Evolutionary conservation across 2,797 vertebrate genomes (phyloP).

Genomic region (Enoplosus armatus): DNA sequence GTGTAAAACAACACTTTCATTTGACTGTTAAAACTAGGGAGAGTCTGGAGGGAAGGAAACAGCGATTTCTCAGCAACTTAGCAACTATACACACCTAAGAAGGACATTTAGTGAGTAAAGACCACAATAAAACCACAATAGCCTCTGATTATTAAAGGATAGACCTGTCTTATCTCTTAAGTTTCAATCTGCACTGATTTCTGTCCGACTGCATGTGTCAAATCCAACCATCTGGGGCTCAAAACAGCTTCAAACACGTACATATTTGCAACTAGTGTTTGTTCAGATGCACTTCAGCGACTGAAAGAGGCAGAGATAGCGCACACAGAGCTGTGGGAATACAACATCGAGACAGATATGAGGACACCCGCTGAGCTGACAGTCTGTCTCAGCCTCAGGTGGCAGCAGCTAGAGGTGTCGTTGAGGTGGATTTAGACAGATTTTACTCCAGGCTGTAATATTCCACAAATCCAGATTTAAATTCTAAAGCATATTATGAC

Average conservation of each 20-base stretch:
- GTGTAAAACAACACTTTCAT: slow-evolving; percentile 9
- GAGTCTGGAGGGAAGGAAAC: background rate
- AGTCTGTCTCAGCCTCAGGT: slow-evolving; percentile 6
- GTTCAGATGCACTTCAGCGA: background rate
- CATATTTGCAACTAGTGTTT: slow-evolving; percentile 19
- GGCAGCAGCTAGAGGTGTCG: slow-evolving; percentile 5
- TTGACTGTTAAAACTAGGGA: background rate
- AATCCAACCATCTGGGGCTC: slow-evolving; percentile 20
- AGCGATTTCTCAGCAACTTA: background rate
- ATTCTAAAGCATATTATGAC: slow-evolving; percentile 6
- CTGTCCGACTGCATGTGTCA: background rate
- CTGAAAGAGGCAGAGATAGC: background rate
- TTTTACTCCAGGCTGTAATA: slow-evolving; percentile 10
- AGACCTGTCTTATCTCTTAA: background rate
- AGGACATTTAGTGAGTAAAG: background rate
- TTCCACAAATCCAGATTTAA: slow-evolving; percentile 35
- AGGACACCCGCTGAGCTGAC: slow-evolving; percentile 12
- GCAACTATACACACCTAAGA: no score
- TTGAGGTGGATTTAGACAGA: slow-evolving; percentile 8
- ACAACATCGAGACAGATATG: slow-evolving; percentile 15
- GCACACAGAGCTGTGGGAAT: slow-evolving; percentile 4
- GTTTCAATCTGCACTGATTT: slow-evolving; percentile 9
- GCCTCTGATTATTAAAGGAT: background rate
- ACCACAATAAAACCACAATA: background rate
- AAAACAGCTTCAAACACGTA: background rate